Conservation (phyloP, 2,113 vertebrate genomes). For the Collichthys lucidus region DNA sequence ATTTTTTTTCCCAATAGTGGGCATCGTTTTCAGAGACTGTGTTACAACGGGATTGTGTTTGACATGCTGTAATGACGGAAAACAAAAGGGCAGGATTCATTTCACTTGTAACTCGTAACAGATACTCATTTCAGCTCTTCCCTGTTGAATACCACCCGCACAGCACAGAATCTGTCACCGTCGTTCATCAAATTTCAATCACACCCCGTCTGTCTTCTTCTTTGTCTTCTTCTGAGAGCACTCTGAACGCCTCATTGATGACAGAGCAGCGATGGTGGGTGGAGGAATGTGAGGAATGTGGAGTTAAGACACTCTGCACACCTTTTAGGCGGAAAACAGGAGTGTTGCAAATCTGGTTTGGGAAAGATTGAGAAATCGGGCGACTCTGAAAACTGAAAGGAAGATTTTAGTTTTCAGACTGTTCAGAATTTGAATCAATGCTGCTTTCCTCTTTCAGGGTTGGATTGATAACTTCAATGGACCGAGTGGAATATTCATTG, state of each 20-base stretch:
- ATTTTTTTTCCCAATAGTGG: too few species aligned
- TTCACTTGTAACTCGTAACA: too few species aligned
- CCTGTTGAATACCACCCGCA: too few species aligned
- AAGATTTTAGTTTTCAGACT: not conserved
- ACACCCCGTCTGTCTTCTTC: not conserved
- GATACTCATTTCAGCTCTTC: not conserved
- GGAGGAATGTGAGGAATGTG: constrained; percentile 26
- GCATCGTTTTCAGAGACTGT: too few species aligned
- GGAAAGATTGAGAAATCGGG: not conserved
- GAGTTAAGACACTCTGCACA: not conserved
- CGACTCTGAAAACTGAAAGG: not conserved
- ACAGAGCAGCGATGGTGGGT: not conserved
- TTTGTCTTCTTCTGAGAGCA: not conserved
- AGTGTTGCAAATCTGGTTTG: not conserved
- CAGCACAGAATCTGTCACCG: too few species aligned
- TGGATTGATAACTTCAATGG: constrained; percentile 99
- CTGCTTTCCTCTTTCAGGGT: constrained; percentile 83
- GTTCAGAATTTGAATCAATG: not conserved
- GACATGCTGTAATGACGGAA: too few species aligned
- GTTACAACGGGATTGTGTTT: too few species aligned
- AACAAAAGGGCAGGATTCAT: too few species aligned
- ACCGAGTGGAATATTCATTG: constrained; percentile 97
- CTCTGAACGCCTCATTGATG: too few species aligned
- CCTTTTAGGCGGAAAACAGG: not conserved
- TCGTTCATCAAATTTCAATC: not conserved